These are phyloP conservation scores for Pterophyllum scalare DNA, from an alignment of 2,113 vertebrate species.

Conservation along the genomic window DNA sequence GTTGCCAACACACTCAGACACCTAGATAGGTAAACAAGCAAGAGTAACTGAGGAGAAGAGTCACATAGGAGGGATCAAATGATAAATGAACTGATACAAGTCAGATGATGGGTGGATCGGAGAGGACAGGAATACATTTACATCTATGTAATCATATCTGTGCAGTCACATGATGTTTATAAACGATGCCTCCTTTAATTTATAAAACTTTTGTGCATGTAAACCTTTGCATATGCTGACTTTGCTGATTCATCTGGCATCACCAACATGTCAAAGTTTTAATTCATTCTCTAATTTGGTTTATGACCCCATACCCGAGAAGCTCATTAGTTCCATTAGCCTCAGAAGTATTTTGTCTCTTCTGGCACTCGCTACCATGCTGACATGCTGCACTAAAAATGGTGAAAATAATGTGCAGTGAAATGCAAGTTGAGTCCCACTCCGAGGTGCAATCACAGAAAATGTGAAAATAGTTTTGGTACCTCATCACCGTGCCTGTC, in stretches of 20 bases:
- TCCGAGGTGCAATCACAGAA: neutral
- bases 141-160: neutral
- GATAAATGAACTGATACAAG: neutral
- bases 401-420: neutral
- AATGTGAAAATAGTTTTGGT: conserved; percentile 1
- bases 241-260: neutral
- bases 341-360: neutral
- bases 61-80: neutral
- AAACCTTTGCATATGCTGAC: neutral
- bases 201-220: neutral
- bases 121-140: neutral
- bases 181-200: neutral
- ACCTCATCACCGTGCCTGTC: neutral
- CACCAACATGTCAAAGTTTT: neutral
- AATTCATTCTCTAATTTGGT: neutral
- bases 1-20: conserved; percentile 8
- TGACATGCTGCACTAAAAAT: neutral
- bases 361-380: neutral
- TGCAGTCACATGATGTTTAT: neutral
- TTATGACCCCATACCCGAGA: neutral
- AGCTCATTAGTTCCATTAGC: neutral
- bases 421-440: neutral
- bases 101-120: neutral
- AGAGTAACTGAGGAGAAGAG: conserved; percentile 9
- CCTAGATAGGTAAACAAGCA: conserved; percentile 19